These are phyloP conservation scores for Apis mellifera DNA, from an alignment of 1,140 invertebrate species.

Conservation along the genomic window DNA sequence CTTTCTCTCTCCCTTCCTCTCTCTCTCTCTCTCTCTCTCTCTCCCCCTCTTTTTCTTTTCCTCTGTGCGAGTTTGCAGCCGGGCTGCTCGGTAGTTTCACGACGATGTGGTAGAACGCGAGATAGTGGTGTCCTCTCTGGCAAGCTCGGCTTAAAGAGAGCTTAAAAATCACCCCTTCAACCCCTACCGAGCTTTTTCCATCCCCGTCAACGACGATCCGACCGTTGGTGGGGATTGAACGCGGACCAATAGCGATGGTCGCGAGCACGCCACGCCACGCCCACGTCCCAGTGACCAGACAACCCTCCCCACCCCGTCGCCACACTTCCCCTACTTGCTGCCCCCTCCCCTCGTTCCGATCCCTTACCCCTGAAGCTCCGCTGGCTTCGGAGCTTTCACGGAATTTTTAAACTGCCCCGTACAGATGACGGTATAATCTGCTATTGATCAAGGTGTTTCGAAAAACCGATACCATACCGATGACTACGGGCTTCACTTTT, in stretches of 20 bases:
- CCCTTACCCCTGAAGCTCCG: slow-evolving; percentile 45
- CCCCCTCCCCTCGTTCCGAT: slow-evolving; percentile 13
- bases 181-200: slow-evolving; percentile 73
- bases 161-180: slow-evolving; percentile 78
- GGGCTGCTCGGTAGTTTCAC: slow-evolving; percentile 67
- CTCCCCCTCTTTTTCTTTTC: slow-evolving; percentile 43
- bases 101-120: slow-evolving; percentile 71
- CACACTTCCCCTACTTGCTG: slow-evolving; percentile 59
- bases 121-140: slow-evolving; percentile 76
- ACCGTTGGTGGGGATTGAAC: slow-evolving; percentile 69
- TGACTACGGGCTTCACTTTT: slow-evolving; percentile 62
- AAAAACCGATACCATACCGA: slow-evolving; percentile 71
- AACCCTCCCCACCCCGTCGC: slow-evolving; percentile 62
- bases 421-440: slow-evolving; percentile 80
- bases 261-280: slow-evolving; percentile 76
- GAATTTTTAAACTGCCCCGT: slow-evolving; percentile 78
- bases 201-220: slow-evolving; percentile 58
- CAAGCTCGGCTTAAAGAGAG: slow-evolving; percentile 76
- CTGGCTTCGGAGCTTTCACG: slow-evolving; percentile 77
- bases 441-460: slow-evolving; percentile 77
- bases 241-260: slow-evolving; percentile 76
- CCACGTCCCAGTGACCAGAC: slow-evolving; percentile 76
- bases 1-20: slow-evolving; percentile 54
- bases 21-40: slow-evolving; percentile 55
- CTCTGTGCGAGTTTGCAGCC: slow-evolving; percentile 49